These are phyloP conservation scores for Plebejus anna DNA, from an alignment of 2,888 invertebrate genomes.

Conservation along the genomic window DNA sequence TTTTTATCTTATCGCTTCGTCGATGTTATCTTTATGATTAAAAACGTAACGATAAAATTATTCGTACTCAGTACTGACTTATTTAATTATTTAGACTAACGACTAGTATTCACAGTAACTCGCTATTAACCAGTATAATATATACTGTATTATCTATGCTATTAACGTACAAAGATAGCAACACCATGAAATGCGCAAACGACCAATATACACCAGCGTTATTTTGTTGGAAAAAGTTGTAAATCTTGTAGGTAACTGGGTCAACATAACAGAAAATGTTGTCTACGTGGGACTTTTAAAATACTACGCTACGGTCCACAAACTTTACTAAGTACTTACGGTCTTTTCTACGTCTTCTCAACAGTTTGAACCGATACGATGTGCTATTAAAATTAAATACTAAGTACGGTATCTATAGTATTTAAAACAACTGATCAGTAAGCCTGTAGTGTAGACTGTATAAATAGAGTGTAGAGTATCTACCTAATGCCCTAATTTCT, in stretches of 20 bases:
- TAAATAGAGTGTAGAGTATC: too few relatives aligned
- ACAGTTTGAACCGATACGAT: neutral
- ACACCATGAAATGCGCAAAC: neutral
- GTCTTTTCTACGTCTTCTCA: neutral
- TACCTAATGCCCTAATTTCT: too few relatives aligned
- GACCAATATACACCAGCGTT: neutral
- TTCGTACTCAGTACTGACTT: neutral
- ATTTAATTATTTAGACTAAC: neutral
- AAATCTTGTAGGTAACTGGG: neutral
- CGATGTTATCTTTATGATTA: neutral
- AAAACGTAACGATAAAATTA: neutral
- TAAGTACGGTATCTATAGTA: too few relatives aligned
- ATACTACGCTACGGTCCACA: neutral
- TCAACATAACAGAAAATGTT: neutral
- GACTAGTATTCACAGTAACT: neutral
- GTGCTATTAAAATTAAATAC: neutral
- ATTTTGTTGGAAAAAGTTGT: constrained; percentile 6
- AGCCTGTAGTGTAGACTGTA: too few relatives aligned
- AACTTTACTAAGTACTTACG: neutral
- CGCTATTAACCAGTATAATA: too few relatives aligned
- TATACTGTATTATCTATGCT: too few relatives aligned
- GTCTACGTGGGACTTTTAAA: neutral
- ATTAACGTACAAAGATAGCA: neutral
- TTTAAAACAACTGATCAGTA: too few relatives aligned
- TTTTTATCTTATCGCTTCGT: constrained; percentile 5